Evolutionary conservation across 2,113 vertebrate genomes (phyloP).

Genomic region (Pipra filicauda): DNA sequence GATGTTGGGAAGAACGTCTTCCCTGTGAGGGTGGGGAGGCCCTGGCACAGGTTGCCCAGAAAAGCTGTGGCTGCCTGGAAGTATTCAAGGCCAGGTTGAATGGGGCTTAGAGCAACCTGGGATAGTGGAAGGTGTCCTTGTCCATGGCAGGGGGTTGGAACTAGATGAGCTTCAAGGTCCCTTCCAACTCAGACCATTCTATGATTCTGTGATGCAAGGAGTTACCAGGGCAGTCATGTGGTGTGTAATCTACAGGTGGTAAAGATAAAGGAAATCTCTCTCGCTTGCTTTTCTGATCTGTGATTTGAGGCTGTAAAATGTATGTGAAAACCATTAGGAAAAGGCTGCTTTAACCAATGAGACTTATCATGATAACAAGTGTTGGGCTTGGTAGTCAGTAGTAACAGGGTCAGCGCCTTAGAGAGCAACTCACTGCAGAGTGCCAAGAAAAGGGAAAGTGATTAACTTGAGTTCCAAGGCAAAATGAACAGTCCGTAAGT

Average conservation of each 20-base stretch:
- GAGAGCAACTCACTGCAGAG: slow-evolving; percentile 8
- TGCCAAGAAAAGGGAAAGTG: slow-evolving; percentile 16
- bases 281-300: neutral
- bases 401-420: slow-evolving; percentile 15
- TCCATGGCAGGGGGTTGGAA: too few species aligned
- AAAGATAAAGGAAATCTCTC: neutral
- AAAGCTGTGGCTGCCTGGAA: neutral
- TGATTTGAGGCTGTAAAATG: neutral
- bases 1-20: rapidly evolving
- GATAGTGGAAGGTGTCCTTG: neutral
- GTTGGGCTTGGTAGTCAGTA: neutral
- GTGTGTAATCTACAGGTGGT: neutral
- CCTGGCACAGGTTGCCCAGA: rapidly evolving
- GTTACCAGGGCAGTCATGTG: neutral
- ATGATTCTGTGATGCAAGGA: neutral
- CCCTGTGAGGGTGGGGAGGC: neutral
- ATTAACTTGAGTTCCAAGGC: slow-evolving; percentile 29
- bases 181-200: neutral
- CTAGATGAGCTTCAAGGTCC: neutral
- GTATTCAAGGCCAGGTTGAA: neutral
- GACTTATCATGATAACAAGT: neutral
- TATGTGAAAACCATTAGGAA: neutral
- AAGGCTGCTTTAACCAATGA: neutral
- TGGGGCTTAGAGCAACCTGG: rapidly evolving
- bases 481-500: slow-evolving; percentile 12